Base-by-base conservation (phyloP, 1,140 invertebrate genomes). In the Forficula auricularia region DNA sequence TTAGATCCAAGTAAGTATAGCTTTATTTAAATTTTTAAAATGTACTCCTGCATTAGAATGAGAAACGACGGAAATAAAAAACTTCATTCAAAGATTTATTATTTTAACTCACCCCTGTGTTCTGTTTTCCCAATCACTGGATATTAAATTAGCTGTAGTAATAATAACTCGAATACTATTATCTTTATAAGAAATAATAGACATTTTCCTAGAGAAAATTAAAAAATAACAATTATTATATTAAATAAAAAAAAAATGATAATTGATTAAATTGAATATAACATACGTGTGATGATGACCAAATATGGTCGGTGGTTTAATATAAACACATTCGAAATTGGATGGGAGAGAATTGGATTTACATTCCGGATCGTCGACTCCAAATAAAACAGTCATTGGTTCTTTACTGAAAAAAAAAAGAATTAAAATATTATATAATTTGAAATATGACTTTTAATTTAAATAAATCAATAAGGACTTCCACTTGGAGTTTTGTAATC, bases 91-190 rank as follows among this genome's bases (percentile, higher is more conserved):
- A n/a, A n/a, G n/a, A n/a, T n/a, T n/a, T n/a, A n/a, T n/a, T n/a
- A n/a, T n/a, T n/a, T 27, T 27, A 6, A 55, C 46, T 64, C 56
- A 84, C 81, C 87, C 88, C 65, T 97, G 91, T 9, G 88, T 91
- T 57, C 88, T 77, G 57, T 94, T 84, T 51, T 82, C 71, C 91
- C 91, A 97, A 63, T 98, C 91, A 44, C 79, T 74, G 19, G 75
- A 65, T 50, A 92, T 82, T 2, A 96, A 62, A 67, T 98, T 98
- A 0, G 89, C 88, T 1, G 91, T 96, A 2, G 84, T 88, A 14
- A 97, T 73, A 3, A 94, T 73, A 33, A 96, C 73, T 41, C 89
- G 65, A 22, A 94, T 60, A 2, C 82, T 83, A 9, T 72, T 67
- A 56, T 91, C 79, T 56, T 75, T 77, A 51, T 91, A 85, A 19